phyloP scores from a whole-genome alignment of 2,888 invertebrate species.

The Eubasilissa splendida region DNA sequence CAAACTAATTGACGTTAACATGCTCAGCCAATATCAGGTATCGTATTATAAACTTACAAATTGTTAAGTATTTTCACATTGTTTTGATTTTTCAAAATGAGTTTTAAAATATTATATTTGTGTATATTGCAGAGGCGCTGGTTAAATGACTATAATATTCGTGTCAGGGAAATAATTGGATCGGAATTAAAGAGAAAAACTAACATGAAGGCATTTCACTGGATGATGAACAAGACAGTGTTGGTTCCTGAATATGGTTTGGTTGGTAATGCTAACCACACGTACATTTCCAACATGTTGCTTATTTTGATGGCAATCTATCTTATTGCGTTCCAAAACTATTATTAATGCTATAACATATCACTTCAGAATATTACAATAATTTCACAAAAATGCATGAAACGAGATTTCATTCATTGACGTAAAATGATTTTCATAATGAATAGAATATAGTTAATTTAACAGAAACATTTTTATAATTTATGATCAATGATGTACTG shows the following conservation, averaged over 20 bases:
- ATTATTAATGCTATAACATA: neutral
- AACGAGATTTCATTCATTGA: neutral
- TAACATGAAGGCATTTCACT: constrained; percentile 81
- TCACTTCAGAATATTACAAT: neutral
- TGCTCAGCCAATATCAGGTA: constrained; percentile 88
- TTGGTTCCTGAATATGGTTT: constrained; percentile 74
- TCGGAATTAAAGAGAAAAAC: constrained; percentile 81
- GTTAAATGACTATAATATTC: constrained; percentile 85
- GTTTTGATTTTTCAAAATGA: neutral
- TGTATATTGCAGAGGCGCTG: constrained; percentile 77
- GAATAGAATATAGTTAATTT: neutral
- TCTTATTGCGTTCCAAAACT: neutral
- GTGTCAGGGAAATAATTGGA: constrained; percentile 81
- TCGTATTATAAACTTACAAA: neutral
- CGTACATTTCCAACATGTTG: constrained; percentile 43
- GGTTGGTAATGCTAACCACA: constrained; percentile 57
- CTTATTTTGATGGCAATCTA: constrained; percentile 30
- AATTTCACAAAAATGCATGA: neutral
- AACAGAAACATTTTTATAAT: neutral
- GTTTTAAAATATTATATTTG: neutral
- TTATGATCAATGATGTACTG: neutral
- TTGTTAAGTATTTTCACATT: neutral
- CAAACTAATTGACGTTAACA: constrained; percentile 83
- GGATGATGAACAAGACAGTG: constrained; percentile 89
- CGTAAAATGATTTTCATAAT: neutral